phyloP scores from a whole-genome alignment of 2,113 vertebrate species.

The Hiodon alosoides region DNA sequence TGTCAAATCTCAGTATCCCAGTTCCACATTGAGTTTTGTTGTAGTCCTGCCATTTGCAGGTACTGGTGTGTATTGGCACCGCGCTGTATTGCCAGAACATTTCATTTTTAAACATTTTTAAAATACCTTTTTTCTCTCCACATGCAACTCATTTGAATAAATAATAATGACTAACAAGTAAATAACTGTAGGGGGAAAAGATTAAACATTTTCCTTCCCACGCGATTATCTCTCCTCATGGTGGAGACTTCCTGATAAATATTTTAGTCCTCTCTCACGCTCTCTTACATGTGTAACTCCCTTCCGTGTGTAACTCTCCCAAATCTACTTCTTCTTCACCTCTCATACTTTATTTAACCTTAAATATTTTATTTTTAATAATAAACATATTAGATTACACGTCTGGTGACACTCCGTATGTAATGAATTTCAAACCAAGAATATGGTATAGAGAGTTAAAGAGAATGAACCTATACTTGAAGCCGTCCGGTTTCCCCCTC shows the following conservation, averaged over 20 bases:
- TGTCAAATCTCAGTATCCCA: too few relatives aligned
- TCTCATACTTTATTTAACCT: neutral
- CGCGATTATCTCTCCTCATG: constrained; percentile 44
- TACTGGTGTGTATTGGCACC: too few relatives aligned
- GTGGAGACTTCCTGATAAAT: constrained; percentile 10
- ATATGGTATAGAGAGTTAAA: too few relatives aligned
- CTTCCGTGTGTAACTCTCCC: neutral
- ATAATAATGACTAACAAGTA: neutral
- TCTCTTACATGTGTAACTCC: too few relatives aligned
- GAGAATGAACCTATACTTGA: neutral
- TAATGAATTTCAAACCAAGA: too few relatives aligned
- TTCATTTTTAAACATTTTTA: constrained; percentile 1
- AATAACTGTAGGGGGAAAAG: neutral
- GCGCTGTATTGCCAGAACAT: too few relatives aligned
- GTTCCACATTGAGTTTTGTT: too few relatives aligned
- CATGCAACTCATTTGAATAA: neutral
- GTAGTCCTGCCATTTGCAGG: neutral
- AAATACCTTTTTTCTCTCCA: constrained; percentile 4
- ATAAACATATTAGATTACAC: too few relatives aligned
- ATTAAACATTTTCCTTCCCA: constrained; percentile 49
- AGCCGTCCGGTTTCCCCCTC: neutral
- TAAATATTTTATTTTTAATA: too few relatives aligned
- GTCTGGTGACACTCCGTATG: too few relatives aligned
- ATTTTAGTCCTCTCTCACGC: neutral
- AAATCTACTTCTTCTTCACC: neutral